These are phyloP conservation scores for Cuculus canorus DNA, from an alignment of 2,797 vertebrate species.

Conservation along the genomic window DNA sequence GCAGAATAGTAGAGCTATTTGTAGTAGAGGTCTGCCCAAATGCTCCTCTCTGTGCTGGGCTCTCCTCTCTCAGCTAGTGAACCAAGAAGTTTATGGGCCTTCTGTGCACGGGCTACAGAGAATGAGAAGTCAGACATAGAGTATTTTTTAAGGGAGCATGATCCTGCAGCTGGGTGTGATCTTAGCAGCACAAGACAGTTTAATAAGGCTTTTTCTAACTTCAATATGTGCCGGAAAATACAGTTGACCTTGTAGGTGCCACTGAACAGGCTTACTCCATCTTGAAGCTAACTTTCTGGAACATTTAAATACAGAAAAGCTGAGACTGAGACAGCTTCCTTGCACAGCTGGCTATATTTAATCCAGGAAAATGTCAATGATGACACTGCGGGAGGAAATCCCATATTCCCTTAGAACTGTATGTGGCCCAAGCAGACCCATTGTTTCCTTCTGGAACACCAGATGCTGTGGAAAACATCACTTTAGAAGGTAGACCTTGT, in stretches of 20 bases:
- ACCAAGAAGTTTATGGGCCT: not conserved
- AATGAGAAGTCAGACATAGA: not conserved
- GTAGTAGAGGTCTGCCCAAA: not conserved
- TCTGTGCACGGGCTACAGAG: accelerated
- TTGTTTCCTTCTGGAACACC: not conserved
- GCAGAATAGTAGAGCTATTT: not conserved
- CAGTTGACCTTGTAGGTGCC: not conserved
- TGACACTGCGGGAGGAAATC: constrained; percentile 4
- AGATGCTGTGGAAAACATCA: not conserved
- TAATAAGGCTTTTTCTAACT: not conserved
- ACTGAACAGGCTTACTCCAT: not conserved
- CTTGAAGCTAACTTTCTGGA: constrained; percentile 7
- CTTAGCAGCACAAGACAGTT: not conserved
- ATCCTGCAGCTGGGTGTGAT: not conserved
- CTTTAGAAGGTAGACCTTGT: not conserved
- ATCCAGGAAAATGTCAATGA: constrained; percentile 32
- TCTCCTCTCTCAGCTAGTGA: not conserved
- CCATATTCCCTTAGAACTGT: not conserved
- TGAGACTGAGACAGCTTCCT: not conserved
- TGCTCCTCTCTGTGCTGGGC: not conserved
- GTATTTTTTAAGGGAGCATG: not conserved
- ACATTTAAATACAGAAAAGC: constrained; percentile 34
- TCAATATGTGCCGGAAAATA: not conserved
- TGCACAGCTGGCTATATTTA: constrained; percentile 40
- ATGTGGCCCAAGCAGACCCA: not conserved